These are phyloP conservation scores for Campoletis raptor DNA, from an alignment of 2,888 invertebrate genomes.

Conservation along the genomic window DNA sequence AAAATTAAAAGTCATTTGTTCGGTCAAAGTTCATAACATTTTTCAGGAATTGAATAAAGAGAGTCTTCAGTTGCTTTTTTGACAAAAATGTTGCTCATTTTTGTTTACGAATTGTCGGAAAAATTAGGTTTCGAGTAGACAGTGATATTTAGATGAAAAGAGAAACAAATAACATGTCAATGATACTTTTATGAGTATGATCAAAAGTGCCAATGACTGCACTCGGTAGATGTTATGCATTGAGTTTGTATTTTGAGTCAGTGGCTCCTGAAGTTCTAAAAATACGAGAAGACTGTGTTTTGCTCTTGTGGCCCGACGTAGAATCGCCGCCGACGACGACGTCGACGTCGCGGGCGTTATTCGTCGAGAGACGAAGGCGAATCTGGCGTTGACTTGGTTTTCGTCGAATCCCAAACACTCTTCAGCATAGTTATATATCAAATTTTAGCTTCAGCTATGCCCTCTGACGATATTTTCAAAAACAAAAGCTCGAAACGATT, in stretches of 20 bases:
- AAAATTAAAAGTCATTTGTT: neutral
- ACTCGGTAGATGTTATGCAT: neutral
- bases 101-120: neutral
- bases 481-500: constrained; percentile 38
- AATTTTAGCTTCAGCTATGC: constrained; percentile 26
- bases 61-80: neutral
- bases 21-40: neutral
- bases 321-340: constrained; percentile 41
- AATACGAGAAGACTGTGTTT: constrained; percentile 52
- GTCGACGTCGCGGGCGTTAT: constrained; percentile 39
- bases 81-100: neutral
- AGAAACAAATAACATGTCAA: constrained; percentile 17
- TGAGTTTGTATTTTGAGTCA: constrained; percentile 18
- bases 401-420: constrained; percentile 40
- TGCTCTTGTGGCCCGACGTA: constrained; percentile 36
- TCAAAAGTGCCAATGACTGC: constrained; percentile 29
- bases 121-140: neutral
- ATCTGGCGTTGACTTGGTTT: constrained; percentile 45
- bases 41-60: neutral
- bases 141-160: neutral
- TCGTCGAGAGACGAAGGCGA: constrained; percentile 36
- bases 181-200: neutral
- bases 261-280: constrained; percentile 54
- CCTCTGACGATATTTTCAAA: constrained; percentile 45
- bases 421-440: neutral